A percentile compares a stretch with the other conserved stretches of the same genome.
Conservation (phyloP, 1,140 invertebrate species). For the Platyscapa corneri region DNA sequence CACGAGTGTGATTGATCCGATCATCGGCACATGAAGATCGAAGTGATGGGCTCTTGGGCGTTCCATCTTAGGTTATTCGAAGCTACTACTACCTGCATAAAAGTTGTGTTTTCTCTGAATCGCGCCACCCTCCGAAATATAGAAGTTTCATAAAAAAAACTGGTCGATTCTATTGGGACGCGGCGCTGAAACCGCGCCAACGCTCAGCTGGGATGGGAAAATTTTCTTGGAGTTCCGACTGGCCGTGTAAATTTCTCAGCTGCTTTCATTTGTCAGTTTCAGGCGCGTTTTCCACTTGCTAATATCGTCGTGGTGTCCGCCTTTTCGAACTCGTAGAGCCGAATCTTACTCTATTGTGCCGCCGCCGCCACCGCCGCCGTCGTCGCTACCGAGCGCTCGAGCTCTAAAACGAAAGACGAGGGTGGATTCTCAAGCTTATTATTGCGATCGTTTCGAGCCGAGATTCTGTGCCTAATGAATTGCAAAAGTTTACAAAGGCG, state of each 20-base stretch:
- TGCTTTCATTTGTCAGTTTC: not conserved
- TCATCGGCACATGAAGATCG: not conserved
- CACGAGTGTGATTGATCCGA: no score
- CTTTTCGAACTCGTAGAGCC: not conserved
- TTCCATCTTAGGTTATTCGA: not conserved
- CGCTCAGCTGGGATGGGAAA: no score
- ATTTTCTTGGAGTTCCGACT: not conserved
- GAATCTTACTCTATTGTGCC: not conserved
- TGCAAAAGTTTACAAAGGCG: constrained; percentile 8
- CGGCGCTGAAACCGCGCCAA: no score
- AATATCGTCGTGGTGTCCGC: no score
- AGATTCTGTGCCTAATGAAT: constrained; percentile 13
- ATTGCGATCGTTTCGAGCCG: not conserved
- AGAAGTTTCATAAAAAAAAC: no score
- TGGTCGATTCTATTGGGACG: no score
- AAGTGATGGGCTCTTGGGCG: not conserved
- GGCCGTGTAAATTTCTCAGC: not conserved
- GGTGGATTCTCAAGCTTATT: constrained; percentile 20
- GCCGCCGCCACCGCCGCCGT: no score
- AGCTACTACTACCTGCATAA: no score
- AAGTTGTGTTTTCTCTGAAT: no score
- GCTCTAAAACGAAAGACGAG: not conserved
- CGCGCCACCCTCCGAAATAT: no score
- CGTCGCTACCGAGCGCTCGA: no score
- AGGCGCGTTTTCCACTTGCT: no score